Base-by-base conservation (phyloP, 2,888 invertebrate species). In the Ectemnius continuus region DNA sequence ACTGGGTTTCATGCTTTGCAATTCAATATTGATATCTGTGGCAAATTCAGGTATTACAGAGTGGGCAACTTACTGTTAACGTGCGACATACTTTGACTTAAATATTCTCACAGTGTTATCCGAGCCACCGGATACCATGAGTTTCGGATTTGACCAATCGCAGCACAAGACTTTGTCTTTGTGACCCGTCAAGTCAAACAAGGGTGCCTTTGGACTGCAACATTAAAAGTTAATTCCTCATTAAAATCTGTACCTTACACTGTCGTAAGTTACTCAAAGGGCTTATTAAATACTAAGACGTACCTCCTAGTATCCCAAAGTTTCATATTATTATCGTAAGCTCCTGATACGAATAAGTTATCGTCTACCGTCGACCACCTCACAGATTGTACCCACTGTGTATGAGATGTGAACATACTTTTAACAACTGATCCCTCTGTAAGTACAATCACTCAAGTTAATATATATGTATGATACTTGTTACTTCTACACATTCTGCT, bases 21-120 rank as follows among this genome's bases (percentile, higher is more conserved):
- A 36, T 36, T 36, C 36, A 36, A 36, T 36, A 23, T 23, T 23
- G 36, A 6, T 8, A 36, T 28, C 8, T 61, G 59, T 68, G 48
- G 47, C 70, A 61, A 14, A 65, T 57, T 61, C 67, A 28, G 67
- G 59, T 56, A 36, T 16, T 59, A 63, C 45, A 58, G 36, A 36
- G 4, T 20, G 56, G 48, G 8, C 36, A 26, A 23, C 62, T 70
- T 67, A 28, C 47, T 52, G 69, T 86, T 76, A 87, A 69, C 70
- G 70, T 26, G 83, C 85, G 69, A 89, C 91, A 81, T 93, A 91
- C 84, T 93, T 94, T 0, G 95, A 93, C 89, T 95, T 96, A 89
- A 95, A 98, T 90, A 97, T 94, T 91, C 98, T 95, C 65, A 99
- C 93, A 58, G 97, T 95, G 91, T 98, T 98, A 91, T 99, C 99